These are phyloP conservation scores for Bemisia tabaci DNA, from an alignment of 1,140 invertebrate species.

Conservation along the genomic window DNA sequence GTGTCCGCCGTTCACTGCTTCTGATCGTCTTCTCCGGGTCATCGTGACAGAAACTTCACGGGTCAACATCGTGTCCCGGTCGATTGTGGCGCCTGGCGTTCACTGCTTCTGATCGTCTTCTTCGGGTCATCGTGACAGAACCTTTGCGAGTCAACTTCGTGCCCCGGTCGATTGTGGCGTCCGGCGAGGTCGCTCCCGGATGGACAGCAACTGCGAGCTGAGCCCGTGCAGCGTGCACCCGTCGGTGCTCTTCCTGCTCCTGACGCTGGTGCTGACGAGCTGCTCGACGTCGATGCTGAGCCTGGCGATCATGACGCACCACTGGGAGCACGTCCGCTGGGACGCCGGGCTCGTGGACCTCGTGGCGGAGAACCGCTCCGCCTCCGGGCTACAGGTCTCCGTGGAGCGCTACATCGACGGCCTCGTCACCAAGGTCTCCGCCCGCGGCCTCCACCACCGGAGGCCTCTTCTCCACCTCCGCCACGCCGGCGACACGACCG, in stretches of 20 bases:
- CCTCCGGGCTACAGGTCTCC: not conserved
- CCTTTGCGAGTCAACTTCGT: too few species aligned
- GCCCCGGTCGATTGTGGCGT: too few species aligned
- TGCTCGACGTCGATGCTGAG: constrained; percentile 61
- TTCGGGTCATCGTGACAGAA: too few species aligned
- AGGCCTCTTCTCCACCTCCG: not conserved
- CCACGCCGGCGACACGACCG: constrained; percentile 6
- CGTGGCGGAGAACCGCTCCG: not conserved
- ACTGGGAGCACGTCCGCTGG: constrained; percentile 72
- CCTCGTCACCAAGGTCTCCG: constrained; percentile 20
- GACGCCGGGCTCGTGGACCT: constrained; percentile 30
- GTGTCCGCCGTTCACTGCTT: too few species aligned
- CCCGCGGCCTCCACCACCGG: constrained; percentile 34
- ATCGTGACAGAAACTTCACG: too few species aligned
- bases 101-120: too few species aligned
- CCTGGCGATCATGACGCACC: constrained; percentile 67
- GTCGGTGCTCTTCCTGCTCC: constrained; percentile 19
- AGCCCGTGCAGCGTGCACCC: constrained; percentile 11
- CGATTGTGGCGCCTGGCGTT: too few species aligned
- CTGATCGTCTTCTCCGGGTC: too few species aligned
- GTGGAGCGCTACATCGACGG: constrained; percentile 30
- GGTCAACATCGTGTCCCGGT: too few species aligned
- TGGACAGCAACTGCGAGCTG: not conserved
- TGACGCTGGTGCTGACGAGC: constrained; percentile 38
- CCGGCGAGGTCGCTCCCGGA: too few species aligned